phyloP scores from a whole-genome alignment of 1,140 invertebrate genomes.

The Orchesella cincta region DNA sequence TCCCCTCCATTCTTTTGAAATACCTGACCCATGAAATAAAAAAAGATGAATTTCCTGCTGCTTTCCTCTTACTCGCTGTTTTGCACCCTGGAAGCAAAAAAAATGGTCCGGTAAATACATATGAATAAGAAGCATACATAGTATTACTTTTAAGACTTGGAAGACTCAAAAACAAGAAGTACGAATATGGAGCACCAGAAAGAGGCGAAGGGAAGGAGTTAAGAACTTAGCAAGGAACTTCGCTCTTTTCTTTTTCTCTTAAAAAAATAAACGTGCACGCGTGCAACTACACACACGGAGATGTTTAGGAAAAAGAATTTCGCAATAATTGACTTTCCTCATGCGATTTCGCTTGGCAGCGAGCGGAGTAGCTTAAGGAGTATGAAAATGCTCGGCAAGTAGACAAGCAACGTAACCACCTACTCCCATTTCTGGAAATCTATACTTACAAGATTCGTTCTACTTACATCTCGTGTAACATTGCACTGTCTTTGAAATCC shows the following conservation, averaged over 20 bases:
- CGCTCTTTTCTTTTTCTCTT: background rate
- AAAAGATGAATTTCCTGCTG: background rate
- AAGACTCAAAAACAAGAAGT: background rate
- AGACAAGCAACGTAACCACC: conserved; percentile 16
- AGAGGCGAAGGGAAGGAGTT: background rate
- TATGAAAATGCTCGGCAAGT: background rate
- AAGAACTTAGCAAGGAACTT: background rate
- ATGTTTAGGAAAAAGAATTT: conserved; percentile 18
- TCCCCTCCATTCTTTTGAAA: background rate
- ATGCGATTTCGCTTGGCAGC: conserved; percentile 14
- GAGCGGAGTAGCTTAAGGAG: conserved; percentile 17
- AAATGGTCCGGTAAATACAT: background rate
- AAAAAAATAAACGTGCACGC: conserved; percentile 17
- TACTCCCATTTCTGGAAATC: conserved; percentile 10
- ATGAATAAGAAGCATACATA: background rate
- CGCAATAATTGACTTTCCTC: conserved; percentile 26
- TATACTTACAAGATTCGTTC: conserved; percentile 11
- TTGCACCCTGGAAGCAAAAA: background rate
- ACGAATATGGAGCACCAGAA: background rate
- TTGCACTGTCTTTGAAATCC: too few species aligned
- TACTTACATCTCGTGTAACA: conserved; percentile 6
- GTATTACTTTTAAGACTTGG: background rate
- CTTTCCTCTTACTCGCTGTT: background rate
- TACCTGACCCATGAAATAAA: background rate
- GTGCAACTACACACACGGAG: background rate